Conservation (phyloP, 2,797 vertebrate species). For the Brachyrhaphis roseni region DNA sequence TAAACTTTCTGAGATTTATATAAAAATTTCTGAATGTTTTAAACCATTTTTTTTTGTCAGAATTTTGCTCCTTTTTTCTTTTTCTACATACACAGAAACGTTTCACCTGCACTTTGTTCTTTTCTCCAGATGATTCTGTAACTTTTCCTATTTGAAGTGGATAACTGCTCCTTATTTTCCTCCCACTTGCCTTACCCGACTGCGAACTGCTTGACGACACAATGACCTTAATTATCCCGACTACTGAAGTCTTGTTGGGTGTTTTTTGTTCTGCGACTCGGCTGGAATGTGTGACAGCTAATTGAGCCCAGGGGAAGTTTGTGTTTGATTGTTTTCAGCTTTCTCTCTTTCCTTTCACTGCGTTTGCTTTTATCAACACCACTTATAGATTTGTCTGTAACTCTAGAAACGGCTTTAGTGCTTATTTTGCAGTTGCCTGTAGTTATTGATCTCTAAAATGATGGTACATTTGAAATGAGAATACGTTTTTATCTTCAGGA, state of each 20-base stretch:
- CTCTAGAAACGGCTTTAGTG: not conserved
- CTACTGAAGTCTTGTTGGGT: conserved; percentile 29
- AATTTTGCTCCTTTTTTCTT: no score
- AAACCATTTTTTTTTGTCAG: no score
- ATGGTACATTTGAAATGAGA: not conserved
- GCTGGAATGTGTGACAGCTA: conserved; percentile 37
- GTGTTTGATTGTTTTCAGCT: conserved; percentile 16
- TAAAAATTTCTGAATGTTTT: no score
- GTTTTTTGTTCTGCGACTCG: conserved; percentile 22
- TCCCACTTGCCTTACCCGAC: conserved; percentile 22
- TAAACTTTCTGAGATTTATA: no score
- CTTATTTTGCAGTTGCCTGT: conserved; percentile 6
- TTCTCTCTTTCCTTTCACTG: conserved; percentile 25
- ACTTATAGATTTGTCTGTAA: conserved; percentile 29
- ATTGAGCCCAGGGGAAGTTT: conserved; percentile 40
- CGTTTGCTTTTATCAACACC: conserved; percentile 36
- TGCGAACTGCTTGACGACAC: conserved; percentile 22
- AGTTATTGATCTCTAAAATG: conserved; percentile 1
- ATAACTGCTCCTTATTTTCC: conserved; percentile 6
- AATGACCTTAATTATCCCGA: conserved; percentile 46
- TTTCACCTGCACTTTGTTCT: not conserved
- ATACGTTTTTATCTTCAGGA: not conserved
- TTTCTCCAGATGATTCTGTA: no score
- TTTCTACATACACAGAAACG: not conserved
- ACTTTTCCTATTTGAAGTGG: not conserved